Evolutionary conservation across 2,113 vertebrate genomes (phyloP).

Genomic region (Paradoxurus hermaphroditus): DNA sequence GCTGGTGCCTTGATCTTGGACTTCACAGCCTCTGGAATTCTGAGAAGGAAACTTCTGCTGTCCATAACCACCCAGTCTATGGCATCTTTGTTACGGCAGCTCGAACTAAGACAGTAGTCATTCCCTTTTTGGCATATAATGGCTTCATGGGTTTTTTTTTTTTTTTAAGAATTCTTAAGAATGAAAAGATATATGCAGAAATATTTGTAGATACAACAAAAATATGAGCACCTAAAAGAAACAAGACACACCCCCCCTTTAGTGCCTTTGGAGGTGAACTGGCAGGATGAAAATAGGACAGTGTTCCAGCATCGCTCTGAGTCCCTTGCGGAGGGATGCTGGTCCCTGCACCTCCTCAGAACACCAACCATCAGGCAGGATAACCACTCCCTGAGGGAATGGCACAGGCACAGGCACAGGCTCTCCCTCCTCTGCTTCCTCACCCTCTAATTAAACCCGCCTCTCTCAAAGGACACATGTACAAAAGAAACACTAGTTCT

Average conservation of each 20-base stretch:
- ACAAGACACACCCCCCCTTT: background rate
- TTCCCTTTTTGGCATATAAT: background rate
- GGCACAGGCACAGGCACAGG: background rate
- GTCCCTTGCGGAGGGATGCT: background rate
- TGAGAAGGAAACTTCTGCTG: background rate
- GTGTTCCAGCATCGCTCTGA: background rate
- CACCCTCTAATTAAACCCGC: slow-evolving; percentile 37
- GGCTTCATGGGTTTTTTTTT: background rate
- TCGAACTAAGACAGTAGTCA: background rate
- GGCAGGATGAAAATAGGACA: background rate
- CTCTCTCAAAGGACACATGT: background rate
- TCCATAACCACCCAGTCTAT: background rate
- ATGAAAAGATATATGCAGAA: background rate
- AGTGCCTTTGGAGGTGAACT: background rate
- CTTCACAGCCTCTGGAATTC: background rate
- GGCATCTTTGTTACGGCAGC: background rate
- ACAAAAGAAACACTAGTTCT: background rate
- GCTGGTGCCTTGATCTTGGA: background rate
- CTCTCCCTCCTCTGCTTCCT: background rate
- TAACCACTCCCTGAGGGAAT: background rate
- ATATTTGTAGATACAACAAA: background rate
- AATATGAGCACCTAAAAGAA: background rate
- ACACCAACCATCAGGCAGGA: background rate
- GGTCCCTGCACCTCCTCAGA: background rate
- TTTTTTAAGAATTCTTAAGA: background rate